phyloP scores from a whole-genome alignment of 92 coral and sea anemone genomes.

The Scolanthus callimorphus region DNA sequence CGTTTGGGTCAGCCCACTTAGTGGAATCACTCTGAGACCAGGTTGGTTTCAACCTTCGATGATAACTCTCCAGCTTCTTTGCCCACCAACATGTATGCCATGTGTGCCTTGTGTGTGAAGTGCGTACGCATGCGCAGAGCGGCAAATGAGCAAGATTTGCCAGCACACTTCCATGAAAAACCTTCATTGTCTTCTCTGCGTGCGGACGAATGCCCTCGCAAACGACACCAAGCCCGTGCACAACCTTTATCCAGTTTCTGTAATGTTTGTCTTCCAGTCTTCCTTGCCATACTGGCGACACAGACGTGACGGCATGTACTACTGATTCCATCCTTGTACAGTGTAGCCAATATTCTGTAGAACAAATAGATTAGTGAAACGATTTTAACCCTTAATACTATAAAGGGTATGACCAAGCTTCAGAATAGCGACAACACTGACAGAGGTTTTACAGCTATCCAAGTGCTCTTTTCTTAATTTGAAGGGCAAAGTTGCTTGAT shows the following conservation, averaged over 20 bases:
- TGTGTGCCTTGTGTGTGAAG: slow-evolving; percentile 25
- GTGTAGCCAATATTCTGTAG: no score
- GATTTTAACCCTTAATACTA: no score
- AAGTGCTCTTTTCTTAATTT: no score
- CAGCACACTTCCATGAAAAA: slow-evolving; percentile 31
- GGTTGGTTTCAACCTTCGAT: slow-evolving; percentile 37
- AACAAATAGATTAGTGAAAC: no score
- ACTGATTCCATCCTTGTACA: no score
- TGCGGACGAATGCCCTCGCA: slow-evolving; percentile 62
- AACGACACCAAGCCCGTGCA: slow-evolving; percentile 48
- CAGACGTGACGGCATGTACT: not conserved
- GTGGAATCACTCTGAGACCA: slow-evolving; percentile 74
- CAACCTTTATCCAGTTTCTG: slow-evolving; percentile 85
- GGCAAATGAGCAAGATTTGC: slow-evolving; percentile 18
- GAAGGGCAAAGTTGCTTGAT: no score
- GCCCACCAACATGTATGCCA: slow-evolving; percentile 65
- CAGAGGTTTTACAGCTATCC: no score
- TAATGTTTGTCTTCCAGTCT: slow-evolving; percentile 50
- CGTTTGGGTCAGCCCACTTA: slow-evolving; percentile 63
- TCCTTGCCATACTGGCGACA: slow-evolving; percentile 1
- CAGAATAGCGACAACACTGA: no score
- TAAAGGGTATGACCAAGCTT: no score
- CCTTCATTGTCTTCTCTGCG: slow-evolving; percentile 25
- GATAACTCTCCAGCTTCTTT: slow-evolving; percentile 35
- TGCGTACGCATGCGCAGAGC: slow-evolving; percentile 42